Conservation (phyloP, 1,140 invertebrate species). For the Calycopis cecrops region DNA sequence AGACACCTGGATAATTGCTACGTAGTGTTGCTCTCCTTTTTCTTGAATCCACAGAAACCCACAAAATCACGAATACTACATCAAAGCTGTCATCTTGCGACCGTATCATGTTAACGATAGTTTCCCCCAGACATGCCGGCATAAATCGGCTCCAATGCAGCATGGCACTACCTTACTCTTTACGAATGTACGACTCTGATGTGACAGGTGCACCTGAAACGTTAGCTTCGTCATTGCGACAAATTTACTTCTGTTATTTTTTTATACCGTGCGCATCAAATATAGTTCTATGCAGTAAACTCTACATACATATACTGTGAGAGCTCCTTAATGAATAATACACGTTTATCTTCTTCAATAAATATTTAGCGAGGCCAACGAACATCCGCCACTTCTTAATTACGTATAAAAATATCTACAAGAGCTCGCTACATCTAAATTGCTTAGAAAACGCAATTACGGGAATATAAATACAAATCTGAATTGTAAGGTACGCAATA, state of each 20-base stretch:
- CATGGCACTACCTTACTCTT: no score
- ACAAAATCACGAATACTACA: no score
- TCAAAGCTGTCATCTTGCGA: no score
- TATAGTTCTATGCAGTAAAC: background rate
- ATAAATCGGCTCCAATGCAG: no score
- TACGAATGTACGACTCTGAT: background rate
- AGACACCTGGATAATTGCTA: no score
- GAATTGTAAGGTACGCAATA: background rate
- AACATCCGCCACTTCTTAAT: conserved; percentile 4
- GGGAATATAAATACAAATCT: background rate
- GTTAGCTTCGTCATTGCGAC: background rate
- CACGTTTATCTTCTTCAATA: background rate
- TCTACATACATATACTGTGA: background rate
- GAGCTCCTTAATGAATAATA: background rate
- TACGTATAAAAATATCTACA: background rate
- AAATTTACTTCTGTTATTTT: background rate
- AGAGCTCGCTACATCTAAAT: background rate
- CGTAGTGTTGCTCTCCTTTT: no score
- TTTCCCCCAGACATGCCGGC: no score
- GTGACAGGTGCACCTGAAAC: background rate
- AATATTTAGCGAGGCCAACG: background rate
- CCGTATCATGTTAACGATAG: no score
- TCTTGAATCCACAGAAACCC: background rate
- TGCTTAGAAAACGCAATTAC: background rate
- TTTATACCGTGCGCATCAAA: background rate